Percentiles rank a stretch among this genome's conserved stretches.
Evolutionary conservation across 2,888 invertebrate genomes (phyloP).

Genomic region (Rhorus exstirpatorius): DNA sequence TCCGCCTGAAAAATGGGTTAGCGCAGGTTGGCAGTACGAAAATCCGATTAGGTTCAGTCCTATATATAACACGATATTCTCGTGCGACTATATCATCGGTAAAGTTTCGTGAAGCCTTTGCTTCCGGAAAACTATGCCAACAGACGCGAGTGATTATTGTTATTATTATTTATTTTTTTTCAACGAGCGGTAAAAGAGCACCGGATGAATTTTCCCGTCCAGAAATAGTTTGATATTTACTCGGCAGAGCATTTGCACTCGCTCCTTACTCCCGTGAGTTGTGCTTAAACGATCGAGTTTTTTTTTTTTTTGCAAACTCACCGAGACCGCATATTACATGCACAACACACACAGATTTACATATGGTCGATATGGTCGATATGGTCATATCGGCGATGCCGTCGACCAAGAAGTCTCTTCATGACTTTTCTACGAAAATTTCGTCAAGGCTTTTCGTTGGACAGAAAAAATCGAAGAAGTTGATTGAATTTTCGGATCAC

Average conservation of each 20-base stretch:
- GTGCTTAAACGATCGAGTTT: no score
- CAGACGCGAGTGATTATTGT: not conserved
- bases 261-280: no score
- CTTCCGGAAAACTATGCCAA: slow-evolving; percentile 42
- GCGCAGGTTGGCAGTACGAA: not conserved
- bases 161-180: no score
- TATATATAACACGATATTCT: not conserved
- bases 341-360: no score
- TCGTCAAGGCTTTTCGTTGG: slow-evolving; percentile 4
- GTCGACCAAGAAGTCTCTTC: no score
- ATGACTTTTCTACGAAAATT: slow-evolving; percentile 9
- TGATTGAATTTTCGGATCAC: slow-evolving; percentile 53
- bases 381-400: no score
- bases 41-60: not conserved
- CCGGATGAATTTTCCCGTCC: not conserved
- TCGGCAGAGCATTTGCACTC: no score
- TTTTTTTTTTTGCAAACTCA: no score
- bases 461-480: not conserved
- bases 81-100: slow-evolving; percentile 17
- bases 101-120: slow-evolving; percentile 47
- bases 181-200: not conserved
- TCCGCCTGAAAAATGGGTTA: slow-evolving; percentile 40
- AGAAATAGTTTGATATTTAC: no score
- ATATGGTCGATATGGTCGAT: no score
- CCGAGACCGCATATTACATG: no score